A percentile compares a stretch with the other conserved stretches of the same genome.
These are phyloP conservation scores for Peromyscus californicus DNA, from an alignment of 2,113 vertebrate species.

Conservation along the genomic window DNA sequence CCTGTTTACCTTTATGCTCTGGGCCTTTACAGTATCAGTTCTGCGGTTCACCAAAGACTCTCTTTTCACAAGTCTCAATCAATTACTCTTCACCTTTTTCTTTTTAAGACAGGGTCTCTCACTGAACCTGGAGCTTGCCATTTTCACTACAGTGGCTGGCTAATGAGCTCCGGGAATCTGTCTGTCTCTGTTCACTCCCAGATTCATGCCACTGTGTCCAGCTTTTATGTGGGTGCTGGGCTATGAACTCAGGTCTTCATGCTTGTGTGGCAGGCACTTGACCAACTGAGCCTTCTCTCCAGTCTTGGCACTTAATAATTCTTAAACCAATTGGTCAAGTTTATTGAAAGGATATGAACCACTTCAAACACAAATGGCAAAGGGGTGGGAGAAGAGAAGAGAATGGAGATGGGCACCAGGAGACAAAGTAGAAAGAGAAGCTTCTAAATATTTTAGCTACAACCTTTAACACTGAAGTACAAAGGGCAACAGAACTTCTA, in stretches of 20 bases:
- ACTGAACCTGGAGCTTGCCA: background rate
- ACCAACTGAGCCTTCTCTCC: background rate
- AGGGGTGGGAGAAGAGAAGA: background rate
- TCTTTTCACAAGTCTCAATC: conserved; percentile 54
- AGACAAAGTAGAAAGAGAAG: background rate
- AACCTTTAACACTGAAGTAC: conserved; percentile 41
- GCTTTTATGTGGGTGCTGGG: background rate
- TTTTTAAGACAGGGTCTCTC: background rate
- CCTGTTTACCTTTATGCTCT: conserved; percentile 79
- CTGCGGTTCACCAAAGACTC: conserved; percentile 79
- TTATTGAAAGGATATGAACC: conserved; percentile 34
- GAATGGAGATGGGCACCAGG: background rate
- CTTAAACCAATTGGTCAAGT: conserved; percentile 17
- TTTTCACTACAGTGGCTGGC: background rate
- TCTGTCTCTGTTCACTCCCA: background rate
- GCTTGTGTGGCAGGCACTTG: background rate
- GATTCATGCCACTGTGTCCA: background rate
- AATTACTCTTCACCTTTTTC: background rate
- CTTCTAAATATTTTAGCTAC: conserved; percentile 12
- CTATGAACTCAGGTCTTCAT: background rate
- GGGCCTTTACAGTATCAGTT: conserved; percentile 78
- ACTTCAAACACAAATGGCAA: conserved; percentile 46
- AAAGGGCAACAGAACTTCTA: background rate
- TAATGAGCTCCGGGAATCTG: background rate
- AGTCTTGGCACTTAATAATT: background rate